Percentiles rank a stretch among this genome's conserved stretches.
phyloP scores from a whole-genome alignment of 2,113 vertebrate genomes.

The Rhadina sibilatrix region DNA sequence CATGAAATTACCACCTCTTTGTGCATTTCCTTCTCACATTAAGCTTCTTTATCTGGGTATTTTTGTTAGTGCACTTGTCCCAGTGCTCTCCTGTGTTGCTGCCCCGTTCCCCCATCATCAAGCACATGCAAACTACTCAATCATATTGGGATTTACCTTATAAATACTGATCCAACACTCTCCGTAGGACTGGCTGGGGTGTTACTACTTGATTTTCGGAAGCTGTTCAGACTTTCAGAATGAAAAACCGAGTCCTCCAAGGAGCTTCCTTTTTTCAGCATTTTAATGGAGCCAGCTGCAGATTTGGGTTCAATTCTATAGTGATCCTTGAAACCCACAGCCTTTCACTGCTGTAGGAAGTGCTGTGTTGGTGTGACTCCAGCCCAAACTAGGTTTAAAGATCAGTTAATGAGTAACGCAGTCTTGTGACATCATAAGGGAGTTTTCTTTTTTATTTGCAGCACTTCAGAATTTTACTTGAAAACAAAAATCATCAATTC shows the following conservation, averaged over 20 bases:
- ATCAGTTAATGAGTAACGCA: constrained; percentile 76
- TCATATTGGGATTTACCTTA: constrained; percentile 62
- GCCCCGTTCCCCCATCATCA: fast-evolving
- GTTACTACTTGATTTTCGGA: not conserved
- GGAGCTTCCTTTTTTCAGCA: constrained; percentile 49
- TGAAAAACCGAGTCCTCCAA: constrained; percentile 32
- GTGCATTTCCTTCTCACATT: not conserved
- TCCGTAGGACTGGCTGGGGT: constrained; percentile 24
- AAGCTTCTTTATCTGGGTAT: not conserved
- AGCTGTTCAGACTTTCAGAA: constrained; percentile 14
- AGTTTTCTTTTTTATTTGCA: constrained; percentile 2
- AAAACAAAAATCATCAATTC: not conserved
- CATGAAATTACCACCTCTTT: not conserved
- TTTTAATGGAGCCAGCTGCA: not conserved
- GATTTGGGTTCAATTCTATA: not conserved
- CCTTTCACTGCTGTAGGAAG: constrained; percentile 13
- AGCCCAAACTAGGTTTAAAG: constrained; percentile 1
- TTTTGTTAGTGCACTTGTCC: not conserved
- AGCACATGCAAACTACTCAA: not conserved
- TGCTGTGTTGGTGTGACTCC: constrained; percentile 22
- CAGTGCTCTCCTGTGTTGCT: not conserved
- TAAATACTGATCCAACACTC: constrained; percentile 52
- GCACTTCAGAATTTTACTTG: not conserved
- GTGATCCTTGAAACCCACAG: not conserved
- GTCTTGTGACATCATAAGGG: constrained; percentile 22